phyloP scores from a whole-genome alignment of 1,140 invertebrate genomes.

The Cotesia typhae region DNA sequence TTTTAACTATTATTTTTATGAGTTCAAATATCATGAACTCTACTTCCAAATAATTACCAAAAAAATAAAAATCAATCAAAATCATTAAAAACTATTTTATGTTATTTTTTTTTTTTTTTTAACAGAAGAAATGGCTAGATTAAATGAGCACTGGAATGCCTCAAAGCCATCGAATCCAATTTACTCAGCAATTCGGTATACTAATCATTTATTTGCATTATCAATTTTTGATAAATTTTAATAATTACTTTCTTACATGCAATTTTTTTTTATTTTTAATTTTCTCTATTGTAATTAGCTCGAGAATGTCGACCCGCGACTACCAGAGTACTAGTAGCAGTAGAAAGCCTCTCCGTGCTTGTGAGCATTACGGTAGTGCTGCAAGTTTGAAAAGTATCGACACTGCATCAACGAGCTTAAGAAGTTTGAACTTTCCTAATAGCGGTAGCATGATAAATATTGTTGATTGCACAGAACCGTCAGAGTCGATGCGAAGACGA shows the following conservation, averaged over 20 bases:
- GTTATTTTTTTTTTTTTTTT: conserved; percentile 38
- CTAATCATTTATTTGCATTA: background rate
- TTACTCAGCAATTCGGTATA: conserved; percentile 49
- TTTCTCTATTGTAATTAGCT: conserved; percentile 21
- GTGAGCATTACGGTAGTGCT: conserved; percentile 51
- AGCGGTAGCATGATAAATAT: conserved; percentile 53
- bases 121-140: conserved; percentile 72
- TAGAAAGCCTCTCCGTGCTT: conserved; percentile 44
- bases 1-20: no score
- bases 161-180: conserved; percentile 40
- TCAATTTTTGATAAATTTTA: background rate
- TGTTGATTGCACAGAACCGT: conserved; percentile 47
- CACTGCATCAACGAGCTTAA: conserved; percentile 43
- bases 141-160: conserved; percentile 67
- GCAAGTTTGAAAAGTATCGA: conserved; percentile 50
- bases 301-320: conserved; percentile 47
- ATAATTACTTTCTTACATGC: background rate
- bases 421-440: conserved; percentile 48
- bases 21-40: no score
- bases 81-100: conserved; percentile 19
- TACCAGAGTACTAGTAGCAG: conserved; percentile 40
- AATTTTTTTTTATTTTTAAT: background rate
- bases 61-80: conserved; percentile 1
- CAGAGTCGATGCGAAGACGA: conserved; percentile 56
- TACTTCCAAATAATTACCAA: background rate